phyloP scores from a whole-genome alignment of 2,113 vertebrate genomes.

The Grammomys surdaster region DNA sequence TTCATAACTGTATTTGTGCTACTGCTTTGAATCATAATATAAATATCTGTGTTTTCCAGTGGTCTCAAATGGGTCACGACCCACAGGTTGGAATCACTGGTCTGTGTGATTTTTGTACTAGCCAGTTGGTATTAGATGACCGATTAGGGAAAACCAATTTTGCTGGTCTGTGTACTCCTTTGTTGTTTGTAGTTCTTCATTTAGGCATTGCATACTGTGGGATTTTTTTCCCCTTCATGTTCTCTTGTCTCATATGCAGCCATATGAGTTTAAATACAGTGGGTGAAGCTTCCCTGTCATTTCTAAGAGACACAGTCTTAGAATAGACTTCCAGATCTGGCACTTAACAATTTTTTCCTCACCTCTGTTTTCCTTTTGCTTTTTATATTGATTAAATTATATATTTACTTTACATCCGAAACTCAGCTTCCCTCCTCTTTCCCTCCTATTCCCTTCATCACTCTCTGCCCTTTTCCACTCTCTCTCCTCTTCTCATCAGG shows the following conservation, averaged over 20 bases:
- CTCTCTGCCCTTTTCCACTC: too few species aligned
- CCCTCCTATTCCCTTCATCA: too few species aligned
- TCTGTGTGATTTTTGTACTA: not conserved
- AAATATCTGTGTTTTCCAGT: not conserved
- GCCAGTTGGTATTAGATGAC: not conserved
- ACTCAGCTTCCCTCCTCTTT: too few species aligned
- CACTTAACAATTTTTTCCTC: not conserved
- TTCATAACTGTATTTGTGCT: not conserved
- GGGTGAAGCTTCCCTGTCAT: not conserved
- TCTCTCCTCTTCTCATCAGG: too few species aligned
- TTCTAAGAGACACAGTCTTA: too few species aligned
- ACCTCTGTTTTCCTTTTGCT: not conserved
- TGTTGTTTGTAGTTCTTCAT: not conserved
- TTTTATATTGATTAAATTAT: too few species aligned
- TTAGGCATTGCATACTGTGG: not conserved
- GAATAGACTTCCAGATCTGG: too few species aligned
- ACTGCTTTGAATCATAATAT: not conserved
- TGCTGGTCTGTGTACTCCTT: not conserved
- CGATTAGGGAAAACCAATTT: not conserved
- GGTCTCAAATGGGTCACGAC: not conserved
- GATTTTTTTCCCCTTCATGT: not conserved
- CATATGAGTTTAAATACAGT: not conserved
- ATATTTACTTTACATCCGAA: too few species aligned
- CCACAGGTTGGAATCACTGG: not conserved
- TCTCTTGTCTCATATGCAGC: not conserved